Conservation (phyloP, 2,113 vertebrate species). For the Sprattus sprattus region DNA sequence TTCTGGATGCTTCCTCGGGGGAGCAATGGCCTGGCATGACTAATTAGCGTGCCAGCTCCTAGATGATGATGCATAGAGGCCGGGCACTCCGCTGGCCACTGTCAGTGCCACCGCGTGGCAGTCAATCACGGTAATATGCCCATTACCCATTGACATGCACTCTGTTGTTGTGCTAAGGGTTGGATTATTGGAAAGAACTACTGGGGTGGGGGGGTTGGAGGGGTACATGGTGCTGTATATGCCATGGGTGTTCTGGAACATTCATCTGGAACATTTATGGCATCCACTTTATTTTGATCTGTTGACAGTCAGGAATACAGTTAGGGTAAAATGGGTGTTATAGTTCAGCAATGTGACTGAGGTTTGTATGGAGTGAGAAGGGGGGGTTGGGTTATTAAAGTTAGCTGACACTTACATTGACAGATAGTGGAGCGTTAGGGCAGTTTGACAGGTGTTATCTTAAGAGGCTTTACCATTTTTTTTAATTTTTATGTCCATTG, state of each 20-base stretch:
- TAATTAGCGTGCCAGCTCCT: constrained; percentile 32
- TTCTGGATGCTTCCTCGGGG: constrained; percentile 23
- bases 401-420: not conserved
- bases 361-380: not conserved
- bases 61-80: constrained; percentile 38
- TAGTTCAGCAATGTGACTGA: not conserved
- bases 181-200: constrained; percentile 24
- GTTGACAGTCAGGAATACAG: not conserved
- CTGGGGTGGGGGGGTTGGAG: no score
- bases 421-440: not conserved
- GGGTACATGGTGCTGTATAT: not conserved
- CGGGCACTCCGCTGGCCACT: constrained; percentile 24
- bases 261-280: not conserved
- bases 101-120: constrained; percentile 34
- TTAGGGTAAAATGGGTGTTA: not conserved
- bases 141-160: constrained; percentile 35
- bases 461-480: not conserved
- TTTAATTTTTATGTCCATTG: not conserved
- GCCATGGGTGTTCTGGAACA: not conserved
- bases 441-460: not conserved
- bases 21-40: constrained; percentile 23
- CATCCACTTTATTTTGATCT: not conserved
- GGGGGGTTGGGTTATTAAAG: not conserved
- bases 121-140: constrained; percentile 42
- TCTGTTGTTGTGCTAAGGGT: constrained; percentile 15